A percentile compares a stretch with the other conserved stretches of the same genome.
Conservation (phyloP, 2,888 invertebrate genomes). For the Notodonta ziczac region DNA sequence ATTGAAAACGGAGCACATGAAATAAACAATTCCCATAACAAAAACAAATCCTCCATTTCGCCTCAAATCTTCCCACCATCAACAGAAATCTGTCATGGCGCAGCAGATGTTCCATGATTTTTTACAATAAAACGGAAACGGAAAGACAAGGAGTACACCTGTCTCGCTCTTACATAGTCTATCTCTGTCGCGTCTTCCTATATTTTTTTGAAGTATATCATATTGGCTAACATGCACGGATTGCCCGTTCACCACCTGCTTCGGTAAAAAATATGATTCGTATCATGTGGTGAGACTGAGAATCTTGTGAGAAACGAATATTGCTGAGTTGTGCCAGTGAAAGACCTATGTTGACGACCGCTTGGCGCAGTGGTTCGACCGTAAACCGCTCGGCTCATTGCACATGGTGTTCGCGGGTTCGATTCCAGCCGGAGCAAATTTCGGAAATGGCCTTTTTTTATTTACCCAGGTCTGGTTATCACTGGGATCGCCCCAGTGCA, state of each 20-base stretch:
- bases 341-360: too few species aligned
- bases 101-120: constrained; percentile 74
- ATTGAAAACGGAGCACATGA: too few species aligned
- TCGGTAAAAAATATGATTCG: constrained; percentile 64
- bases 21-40: constrained; percentile 2
- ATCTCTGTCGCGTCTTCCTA: constrained; percentile 61
- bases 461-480: too few species aligned
- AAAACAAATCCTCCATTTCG: constrained; percentile 35
- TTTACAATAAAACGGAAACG: constrained; percentile 80
- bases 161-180: constrained; percentile 52
- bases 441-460: too few species aligned
- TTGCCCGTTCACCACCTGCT: constrained; percentile 75
- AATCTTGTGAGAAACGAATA: constrained; percentile 21
- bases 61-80: constrained; percentile 60
- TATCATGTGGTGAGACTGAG: constrained; percentile 67
- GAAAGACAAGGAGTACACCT: constrained; percentile 63
- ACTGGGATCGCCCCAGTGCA: too few species aligned
- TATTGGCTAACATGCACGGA: constrained; percentile 74
- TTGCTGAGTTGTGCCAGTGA: background rate
- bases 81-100: constrained; percentile 55
- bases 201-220: constrained; percentile 58
- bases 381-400: too few species aligned
- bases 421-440: too few species aligned
- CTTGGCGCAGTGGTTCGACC: too few species aligned
- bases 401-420: too few species aligned